Conservation (phyloP, 2,888 invertebrate species). For the Rhimphoctona megacephalus region DNA sequence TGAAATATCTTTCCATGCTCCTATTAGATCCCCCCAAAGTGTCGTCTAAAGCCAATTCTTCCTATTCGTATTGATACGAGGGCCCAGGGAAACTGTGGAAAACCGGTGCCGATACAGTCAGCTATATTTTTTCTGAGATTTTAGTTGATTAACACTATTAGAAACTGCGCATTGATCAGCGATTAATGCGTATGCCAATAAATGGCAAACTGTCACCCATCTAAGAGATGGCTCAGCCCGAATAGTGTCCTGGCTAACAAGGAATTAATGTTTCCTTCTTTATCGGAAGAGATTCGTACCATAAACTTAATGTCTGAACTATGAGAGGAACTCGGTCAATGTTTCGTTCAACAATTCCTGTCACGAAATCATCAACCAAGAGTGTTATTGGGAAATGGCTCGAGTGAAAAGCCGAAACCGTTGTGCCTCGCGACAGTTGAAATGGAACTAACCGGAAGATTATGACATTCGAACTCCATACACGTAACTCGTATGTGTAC, state of each 20-base stretch:
- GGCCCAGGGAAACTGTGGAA: not conserved
- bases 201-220: not conserved
- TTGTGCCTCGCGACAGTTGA: not conserved
- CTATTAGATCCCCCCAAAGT: not conserved
- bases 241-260: not conserved
- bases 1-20: not conserved
- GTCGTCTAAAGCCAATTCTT: not conserved
- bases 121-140: not conserved
- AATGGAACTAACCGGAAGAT: not conserved
- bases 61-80: not conserved
- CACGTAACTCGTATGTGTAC: not conserved
- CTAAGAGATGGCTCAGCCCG: not conserved
- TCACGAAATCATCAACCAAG: conserved; percentile 23
- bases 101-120: too few relatives aligned
- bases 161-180: not conserved
- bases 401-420: conserved; percentile 24
- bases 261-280: not conserved
- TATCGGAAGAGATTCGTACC: not conserved
- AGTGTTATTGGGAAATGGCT: conserved; percentile 5
- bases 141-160: not conserved
- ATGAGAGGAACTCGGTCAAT: not conserved
- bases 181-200: not conserved
- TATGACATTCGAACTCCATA: not conserved
- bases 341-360: not conserved
- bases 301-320: conserved; percentile 3